phyloP scores from a whole-genome alignment of 2,888 invertebrate genomes.

The Drosophila quinaria region DNA sequence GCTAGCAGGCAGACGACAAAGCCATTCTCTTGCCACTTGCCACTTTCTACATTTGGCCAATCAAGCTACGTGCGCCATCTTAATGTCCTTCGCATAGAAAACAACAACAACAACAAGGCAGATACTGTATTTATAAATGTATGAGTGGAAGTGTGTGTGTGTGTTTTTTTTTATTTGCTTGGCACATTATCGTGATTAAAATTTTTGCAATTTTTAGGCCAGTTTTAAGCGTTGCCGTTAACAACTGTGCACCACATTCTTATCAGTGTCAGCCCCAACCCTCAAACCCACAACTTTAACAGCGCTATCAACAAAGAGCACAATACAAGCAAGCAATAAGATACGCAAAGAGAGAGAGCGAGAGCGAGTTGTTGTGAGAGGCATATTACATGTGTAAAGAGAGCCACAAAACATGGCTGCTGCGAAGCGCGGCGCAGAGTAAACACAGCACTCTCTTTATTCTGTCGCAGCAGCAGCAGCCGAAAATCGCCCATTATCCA shows the following conservation, averaged over 20 bases:
- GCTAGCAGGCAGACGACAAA: conserved; percentile 35
- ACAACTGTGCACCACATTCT: conserved; percentile 68
- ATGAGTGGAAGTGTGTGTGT: conserved; percentile 10
- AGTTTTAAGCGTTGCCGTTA: conserved; percentile 56
- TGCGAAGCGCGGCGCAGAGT: conserved; percentile 13
- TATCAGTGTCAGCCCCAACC: conserved; percentile 61
- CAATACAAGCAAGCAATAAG: conserved; percentile 4
- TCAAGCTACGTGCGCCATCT: conserved; percentile 54
- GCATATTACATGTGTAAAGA: conserved; percentile 2
- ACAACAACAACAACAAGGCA: conserved; percentile 26
- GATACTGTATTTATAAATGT: conserved; percentile 3
- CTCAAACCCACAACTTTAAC: conserved; percentile 23
- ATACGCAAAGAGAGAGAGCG: conserved; percentile 6
- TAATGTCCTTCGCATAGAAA: conserved; percentile 58
- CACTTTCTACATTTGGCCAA: conserved; percentile 26
- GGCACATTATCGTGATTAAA: conserved; percentile 80
- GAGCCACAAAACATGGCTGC: conserved; percentile 7
- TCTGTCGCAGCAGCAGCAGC: conserved; percentile 28
- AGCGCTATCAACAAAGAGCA: conserved; percentile 47
- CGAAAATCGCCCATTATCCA: conserved; percentile 80
- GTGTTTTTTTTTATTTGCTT: conserved; percentile 50
- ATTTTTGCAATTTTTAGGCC: conserved; percentile 64
- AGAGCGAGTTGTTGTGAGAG: neutral
- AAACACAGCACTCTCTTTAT: conserved; percentile 15
- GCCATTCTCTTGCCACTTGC: conserved; percentile 23